Base-by-base conservation (phyloP, 2,888 invertebrate genomes). In the Phalera bucephala region DNA sequence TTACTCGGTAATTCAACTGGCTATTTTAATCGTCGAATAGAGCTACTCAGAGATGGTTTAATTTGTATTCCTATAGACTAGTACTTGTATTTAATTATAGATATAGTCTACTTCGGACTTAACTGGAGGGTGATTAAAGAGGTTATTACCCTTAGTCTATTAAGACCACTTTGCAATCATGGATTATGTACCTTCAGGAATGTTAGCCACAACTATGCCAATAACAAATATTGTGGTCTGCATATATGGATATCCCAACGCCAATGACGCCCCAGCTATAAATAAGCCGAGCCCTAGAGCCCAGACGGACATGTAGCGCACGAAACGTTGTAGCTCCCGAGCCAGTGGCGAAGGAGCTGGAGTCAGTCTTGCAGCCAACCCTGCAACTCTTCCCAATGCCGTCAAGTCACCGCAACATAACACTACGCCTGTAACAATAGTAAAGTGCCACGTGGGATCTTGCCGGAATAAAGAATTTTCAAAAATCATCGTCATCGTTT, bases 141-240 rank as follows among this genome's bases (percentile, higher is more conserved):
- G n/a, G n/a, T n/a, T n/a, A n/a, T n/a, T n/a, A n/a, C n/a, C n/a
- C n/a, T n/a, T n/a, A n/a, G n/a, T n/a, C n/a, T n/a, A n/a, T n/a
- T n/a, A n/a, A n/a, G n/a, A n/a, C n/a, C n/a, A n/a, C n/a, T n/a
- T n/a, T n/a, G n/a, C n/a, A n/a, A n/a, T 31, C 10, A 6, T 29
- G 2, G 1, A 14, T 7, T 46, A n/a, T n/a, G n/a, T n/a, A 84
- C 88, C 99, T 92, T 99, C 99, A 40, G 99, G 99, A 65, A 99
- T 99, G 88, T 99, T 99, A 45, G 99, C 99, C 34, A 99, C 99
- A 85, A 99, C 98, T 77, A 99, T 99, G 60, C 91, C 91, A 81
- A 99, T 99, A 52, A 98, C 93, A 92, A 99, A 99, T 80, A 99
- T 96, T 45, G 97, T 97, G 59, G 99, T 98, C 82, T 99, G 98